phyloP scores from a whole-genome alignment of 1,140 invertebrate genomes.

The Trichomalopsis sarcophagae region DNA sequence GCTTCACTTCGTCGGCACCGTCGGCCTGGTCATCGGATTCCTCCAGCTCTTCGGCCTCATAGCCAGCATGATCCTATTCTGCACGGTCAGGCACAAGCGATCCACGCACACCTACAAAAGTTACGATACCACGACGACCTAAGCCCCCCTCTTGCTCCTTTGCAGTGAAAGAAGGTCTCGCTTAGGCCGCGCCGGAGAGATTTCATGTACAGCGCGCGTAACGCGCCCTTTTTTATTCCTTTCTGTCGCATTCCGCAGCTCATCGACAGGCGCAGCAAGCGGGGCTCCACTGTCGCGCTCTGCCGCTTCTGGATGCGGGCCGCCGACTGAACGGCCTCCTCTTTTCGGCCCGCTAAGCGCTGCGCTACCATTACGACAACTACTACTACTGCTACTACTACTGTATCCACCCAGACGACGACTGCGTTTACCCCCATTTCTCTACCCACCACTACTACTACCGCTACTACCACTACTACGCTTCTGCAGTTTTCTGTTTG shows the following conservation, averaged over 20 bases:
- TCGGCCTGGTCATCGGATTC: constrained; percentile 83
- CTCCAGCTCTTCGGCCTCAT: constrained; percentile 84
- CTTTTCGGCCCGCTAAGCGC: constrained; percentile 42
- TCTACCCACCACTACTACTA: not conserved
- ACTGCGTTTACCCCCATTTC: not conserved
- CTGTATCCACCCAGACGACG: not conserved
- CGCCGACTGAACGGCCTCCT: constrained; percentile 49
- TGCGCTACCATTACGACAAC: not conserved
- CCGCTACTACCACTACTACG: not conserved
- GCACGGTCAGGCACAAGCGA: constrained; percentile 83
- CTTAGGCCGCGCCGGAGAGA: constrained; percentile 24
- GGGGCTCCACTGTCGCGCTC: constrained; percentile 41
- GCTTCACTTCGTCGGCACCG: constrained; percentile 82
- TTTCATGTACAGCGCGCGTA: not conserved
- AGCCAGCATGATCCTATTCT: constrained; percentile 85
- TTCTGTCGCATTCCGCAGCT: constrained; percentile 47
- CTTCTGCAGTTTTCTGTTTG: constrained; percentile 7
- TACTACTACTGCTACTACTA: constrained; percentile 3
- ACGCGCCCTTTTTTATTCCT: constrained; percentile 6
- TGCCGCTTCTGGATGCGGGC: constrained; percentile 72
- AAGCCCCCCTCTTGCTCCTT: constrained; percentile 51
- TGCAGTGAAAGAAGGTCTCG: constrained; percentile 31
- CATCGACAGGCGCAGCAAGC: constrained; percentile 37
- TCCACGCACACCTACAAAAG: constrained; percentile 82
- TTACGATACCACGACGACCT: constrained; percentile 78